Evolutionary conservation across 1,140 invertebrate species (phyloP), one percentile per base, ranked within the genome.

Genomic region (Drosophila pallidifrons): DNA sequence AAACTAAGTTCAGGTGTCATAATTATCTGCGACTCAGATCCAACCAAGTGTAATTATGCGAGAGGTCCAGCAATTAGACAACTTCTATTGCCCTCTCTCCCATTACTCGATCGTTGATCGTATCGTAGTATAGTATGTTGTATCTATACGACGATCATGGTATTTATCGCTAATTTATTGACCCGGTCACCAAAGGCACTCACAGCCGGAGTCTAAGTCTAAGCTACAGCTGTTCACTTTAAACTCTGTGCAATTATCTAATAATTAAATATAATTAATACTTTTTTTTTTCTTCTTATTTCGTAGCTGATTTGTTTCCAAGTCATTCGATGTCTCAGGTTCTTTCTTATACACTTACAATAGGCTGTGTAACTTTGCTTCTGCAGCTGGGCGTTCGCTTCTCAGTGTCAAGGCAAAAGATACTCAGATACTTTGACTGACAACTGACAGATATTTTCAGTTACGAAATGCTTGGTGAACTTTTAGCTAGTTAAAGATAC

Each of bases 131-230:
- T 38, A 7, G 35, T 32, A 55, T 38, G 32, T 41, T n/a, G 35
- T 60, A 30, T 63, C 46, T 51, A 28, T 60, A 32, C 6, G 15
- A 13, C 32, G n/a, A n/a, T 13, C 28, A 28, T 54, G 60, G 66
- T 77, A 74, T 67, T 77, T 71, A 67, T 75, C 65, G 63, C 32
- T 75, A 70, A 85, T 77, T 81, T 74, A 75, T 58, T 58, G 57
- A 64, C 49, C 70, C 10, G 65, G 47, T 60, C 71, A 52, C 46
- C 51, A 51, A 49, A 49, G 30, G 46, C 55, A 5, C 11, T 25
- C 30, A 32, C 35, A 38, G 35, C 35, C 5, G 8, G 20, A 25
- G 20, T 25, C 20, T 32, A 32, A 32, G 32, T 32, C 32, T 5
- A 32, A 15, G 30, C n/a, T 13, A 32, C 63, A 74, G 55, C 64